Evolutionary conservation across 2,888 invertebrate genomes (phyloP), one percentile per base, ranked within the genome.

Genomic region (Bursaphelenchus okinawaensis): DNA sequence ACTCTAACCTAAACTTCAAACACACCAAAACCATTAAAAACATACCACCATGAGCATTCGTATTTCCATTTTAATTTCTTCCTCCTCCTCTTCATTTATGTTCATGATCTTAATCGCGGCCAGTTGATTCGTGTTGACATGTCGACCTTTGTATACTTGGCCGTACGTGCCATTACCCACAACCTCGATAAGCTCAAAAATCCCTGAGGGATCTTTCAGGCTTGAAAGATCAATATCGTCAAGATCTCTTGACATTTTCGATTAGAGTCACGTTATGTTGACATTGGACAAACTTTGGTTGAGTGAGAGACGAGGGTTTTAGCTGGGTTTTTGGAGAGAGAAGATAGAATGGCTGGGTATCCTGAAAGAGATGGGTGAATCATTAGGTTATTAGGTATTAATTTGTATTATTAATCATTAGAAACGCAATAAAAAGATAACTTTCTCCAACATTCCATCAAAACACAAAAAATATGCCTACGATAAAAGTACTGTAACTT

Each of bases 51-150:
- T 99, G 79, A 98, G 88, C 79, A 99, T 98, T 87, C 98, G 98
- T 80, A 98, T 98, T 88, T 99, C 98, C 82, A 98, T 87, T 85
- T 98, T 98, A 78, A 98, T 99, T 87, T 99, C 98, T 86, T 99
- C 98, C 84, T 98, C 98, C 85, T 98, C 98, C 84, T 98, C 98
- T 88, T 96, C 95, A 77, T 95, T 98, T 82, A 98, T 95, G 86
- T 95, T 96, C 98, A 98, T 98, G 84, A 98, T 95, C 88, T 99
- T 99, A 86, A 99, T 98, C 85, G 98, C 98, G 75, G 96, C 98
- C 87, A 98, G 88, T 86, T 98, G 96, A 75, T 96, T 95, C 77
- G 98, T 99, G 88, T 96, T 96, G 75, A 95, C 96, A 86, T 98
- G 98, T 68, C 96, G 91, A 74, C 98, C 98, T 93, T 98, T 98